These are phyloP conservation scores for Brachionus manjavacas DNA, from an alignment of 1,140 invertebrate species.

Conservation along the genomic window DNA sequence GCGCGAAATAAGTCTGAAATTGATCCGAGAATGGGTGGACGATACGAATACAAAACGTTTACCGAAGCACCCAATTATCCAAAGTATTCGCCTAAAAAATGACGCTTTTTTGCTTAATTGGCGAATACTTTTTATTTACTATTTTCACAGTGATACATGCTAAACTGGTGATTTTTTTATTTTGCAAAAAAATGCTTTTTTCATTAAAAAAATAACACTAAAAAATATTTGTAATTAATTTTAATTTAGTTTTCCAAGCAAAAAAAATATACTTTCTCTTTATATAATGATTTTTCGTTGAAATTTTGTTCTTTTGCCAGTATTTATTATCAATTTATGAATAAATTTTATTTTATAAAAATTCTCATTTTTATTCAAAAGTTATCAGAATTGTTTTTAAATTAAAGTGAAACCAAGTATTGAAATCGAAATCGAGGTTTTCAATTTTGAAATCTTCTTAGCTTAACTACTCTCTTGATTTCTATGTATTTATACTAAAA, in stretches of 20 bases:
- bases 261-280: not conserved
- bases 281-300: not conserved
- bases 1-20: constrained; percentile 57
- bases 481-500: too few relatives aligned
- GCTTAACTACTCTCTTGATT: too few relatives aligned
- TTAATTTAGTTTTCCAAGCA: not conserved
- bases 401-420: too few relatives aligned
- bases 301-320: not conserved
- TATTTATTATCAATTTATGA: constrained; percentile 7
- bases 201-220: not conserved
- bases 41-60: constrained; percentile 76
- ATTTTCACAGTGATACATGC: constrained; percentile 27
- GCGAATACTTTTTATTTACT: not conserved
- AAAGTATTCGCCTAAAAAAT: constrained; percentile 68
- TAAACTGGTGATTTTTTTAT: constrained; percentile 13
- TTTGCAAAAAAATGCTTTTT: not conserved
- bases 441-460: too few relatives aligned
- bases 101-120: not conserved
- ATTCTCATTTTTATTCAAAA: not conserved
- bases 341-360: not conserved
- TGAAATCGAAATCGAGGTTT: too few relatives aligned
- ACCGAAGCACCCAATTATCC: constrained; percentile 77
- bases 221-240: constrained; percentile 29
- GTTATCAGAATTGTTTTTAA: too few relatives aligned
- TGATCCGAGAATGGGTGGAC: constrained; percentile 58